Conservation (phyloP, 1,140 invertebrate species). For the Trissolcus basalis region DNA sequence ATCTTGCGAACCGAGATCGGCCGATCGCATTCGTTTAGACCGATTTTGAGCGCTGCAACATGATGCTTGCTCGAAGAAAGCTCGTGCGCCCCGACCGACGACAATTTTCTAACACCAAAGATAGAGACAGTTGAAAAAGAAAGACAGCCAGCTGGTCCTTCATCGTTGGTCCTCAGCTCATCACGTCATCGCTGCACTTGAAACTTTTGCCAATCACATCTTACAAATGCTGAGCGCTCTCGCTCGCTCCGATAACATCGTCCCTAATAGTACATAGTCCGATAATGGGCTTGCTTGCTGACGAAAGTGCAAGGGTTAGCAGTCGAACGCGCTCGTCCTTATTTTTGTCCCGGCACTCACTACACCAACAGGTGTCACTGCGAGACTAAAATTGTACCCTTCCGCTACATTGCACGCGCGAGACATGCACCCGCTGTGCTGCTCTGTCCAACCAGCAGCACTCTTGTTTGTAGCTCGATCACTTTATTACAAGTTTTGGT, state of each 20-base stretch:
- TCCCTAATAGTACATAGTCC: slow-evolving; percentile 6
- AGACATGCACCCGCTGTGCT: slow-evolving; percentile 28
- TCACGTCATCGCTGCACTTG: too few relatives aligned
- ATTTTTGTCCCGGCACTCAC: slow-evolving; percentile 55
- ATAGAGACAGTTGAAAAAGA: too few relatives aligned
- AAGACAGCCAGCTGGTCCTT: too few relatives aligned
- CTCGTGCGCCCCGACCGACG: too few relatives aligned
- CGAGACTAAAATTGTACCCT: slow-evolving; percentile 55
- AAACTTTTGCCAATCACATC: neutral
- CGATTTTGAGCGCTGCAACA: neutral
- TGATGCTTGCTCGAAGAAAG: too few relatives aligned
- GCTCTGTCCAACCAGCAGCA: slow-evolving; percentile 30
- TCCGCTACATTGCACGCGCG: slow-evolving; percentile 50
- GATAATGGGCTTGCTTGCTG: slow-evolving; percentile 30
- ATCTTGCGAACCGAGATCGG: slow-evolving; percentile 40
- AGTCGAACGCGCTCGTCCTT: slow-evolving; percentile 45
- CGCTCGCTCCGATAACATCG: slow-evolving; percentile 23
- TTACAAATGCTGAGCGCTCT: neutral
- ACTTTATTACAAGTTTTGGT: slow-evolving; percentile 20
- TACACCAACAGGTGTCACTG: slow-evolving; percentile 62
- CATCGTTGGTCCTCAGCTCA: too few relatives aligned
- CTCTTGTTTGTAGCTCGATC: slow-evolving; percentile 22
- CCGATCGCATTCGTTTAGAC: slow-evolving; percentile 31
- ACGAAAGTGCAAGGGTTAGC: slow-evolving; percentile 44
- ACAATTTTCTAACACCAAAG: too few relatives aligned